Evolutionary conservation across 2,797 vertebrate species (phyloP), one percentile per base, ranked within the genome.

Genomic region (Euphonia xanthogaster): DNA sequence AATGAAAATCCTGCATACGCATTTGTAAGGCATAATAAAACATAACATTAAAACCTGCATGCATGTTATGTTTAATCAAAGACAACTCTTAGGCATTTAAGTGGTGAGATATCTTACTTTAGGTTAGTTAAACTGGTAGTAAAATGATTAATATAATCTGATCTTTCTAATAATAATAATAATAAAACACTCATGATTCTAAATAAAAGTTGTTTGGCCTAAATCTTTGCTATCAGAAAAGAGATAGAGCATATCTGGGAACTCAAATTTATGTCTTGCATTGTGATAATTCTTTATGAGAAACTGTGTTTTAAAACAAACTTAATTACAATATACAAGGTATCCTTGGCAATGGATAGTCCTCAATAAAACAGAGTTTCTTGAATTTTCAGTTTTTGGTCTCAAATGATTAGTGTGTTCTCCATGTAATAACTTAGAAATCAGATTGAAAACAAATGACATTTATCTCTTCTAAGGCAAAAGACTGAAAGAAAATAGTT

Each of bases 361-460:
- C 95, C 96, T 98, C 96, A 98, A 97, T 97, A 98, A 98, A 98
- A 95, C 86, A 95, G 94, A 97, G 87, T 97, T 97, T 95, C 91
- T 97, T 97, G 93, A 95, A 90, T 97, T 96, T 97, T 97, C 94
- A 96, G 62, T 96, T 91, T 96, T 97, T 94, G 88, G 92, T 96
- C 96, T 97, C 95, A 97, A 97, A 93, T 97, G 94, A 97, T 97
- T 97, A 97, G 96, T 97, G 90, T 96, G 88, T 96, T 97, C 96
- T 97, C 95, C 88, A 96, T 96, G 93, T 95, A 80, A 97, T 95
- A 95, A 91, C 93, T 95, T 97, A 96, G 94, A 96, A 97, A 97
- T 94, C 97, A 92, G 86, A 92, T 93, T 96, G 70, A 95, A 96
- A 98, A 94, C 92, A 93, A 97, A 95, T 95, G 91, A 94, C 87